These are phyloP conservation scores for Aromia moschata DNA, from an alignment of 2,888 invertebrate species.

Conservation along the genomic window DNA sequence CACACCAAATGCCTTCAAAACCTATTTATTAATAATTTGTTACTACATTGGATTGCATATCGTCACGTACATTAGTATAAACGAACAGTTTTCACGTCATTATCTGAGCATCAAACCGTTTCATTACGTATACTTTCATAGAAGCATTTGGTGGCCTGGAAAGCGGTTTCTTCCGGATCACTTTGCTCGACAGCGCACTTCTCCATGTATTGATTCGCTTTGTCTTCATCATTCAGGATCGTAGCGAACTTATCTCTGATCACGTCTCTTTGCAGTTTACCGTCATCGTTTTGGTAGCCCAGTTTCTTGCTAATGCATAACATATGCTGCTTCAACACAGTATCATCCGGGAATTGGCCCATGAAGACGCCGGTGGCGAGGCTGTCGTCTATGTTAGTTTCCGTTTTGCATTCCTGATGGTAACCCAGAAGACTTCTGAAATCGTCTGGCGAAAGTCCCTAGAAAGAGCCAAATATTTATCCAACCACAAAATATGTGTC, in stretches of 20 bases:
- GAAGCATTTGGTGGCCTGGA: slow-evolving; percentile 64
- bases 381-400: slow-evolving; percentile 55
- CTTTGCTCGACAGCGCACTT: slow-evolving; percentile 39
- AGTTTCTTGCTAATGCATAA: slow-evolving; percentile 65
- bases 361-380: slow-evolving; percentile 58
- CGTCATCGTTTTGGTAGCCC: slow-evolving; percentile 61
- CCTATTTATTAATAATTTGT: too few relatives aligned
- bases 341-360: slow-evolving; percentile 64
- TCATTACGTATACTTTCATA: slow-evolving; percentile 40
- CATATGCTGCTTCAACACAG: slow-evolving; percentile 62
- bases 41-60: too few relatives aligned
- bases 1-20: too few relatives aligned
- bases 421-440: slow-evolving; percentile 42
- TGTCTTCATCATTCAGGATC: slow-evolving; percentile 59
- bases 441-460: slow-evolving; percentile 18
- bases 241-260: slow-evolving; percentile 62
- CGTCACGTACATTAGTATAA: too few relatives aligned
- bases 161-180: slow-evolving; percentile 60
- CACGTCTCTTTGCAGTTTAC: slow-evolving; percentile 53
- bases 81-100: too few relatives aligned
- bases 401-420: slow-evolving; percentile 48
- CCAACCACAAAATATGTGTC: too few relatives aligned
- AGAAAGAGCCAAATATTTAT: too few relatives aligned
- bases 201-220: slow-evolving; percentile 48
- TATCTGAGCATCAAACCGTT: too few relatives aligned